Evolutionary conservation across 2,113 vertebrate genomes (phyloP).

Genomic region (Hepsetus odoe): DNA sequence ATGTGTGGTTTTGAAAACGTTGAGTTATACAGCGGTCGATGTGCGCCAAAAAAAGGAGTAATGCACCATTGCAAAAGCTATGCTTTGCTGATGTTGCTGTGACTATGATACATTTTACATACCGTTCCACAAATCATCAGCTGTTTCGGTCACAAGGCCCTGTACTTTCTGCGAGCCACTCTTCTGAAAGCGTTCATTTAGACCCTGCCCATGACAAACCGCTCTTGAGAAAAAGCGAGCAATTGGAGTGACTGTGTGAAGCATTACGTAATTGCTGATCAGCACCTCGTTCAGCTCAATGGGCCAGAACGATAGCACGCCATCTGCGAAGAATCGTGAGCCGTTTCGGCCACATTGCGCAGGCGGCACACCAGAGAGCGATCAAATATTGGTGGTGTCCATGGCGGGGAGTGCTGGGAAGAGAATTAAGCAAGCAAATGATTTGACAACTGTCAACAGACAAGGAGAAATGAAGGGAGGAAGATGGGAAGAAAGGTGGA

Average conservation of each 20-base stretch:
- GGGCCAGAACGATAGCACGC: slow-evolving; percentile 43
- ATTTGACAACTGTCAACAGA: not conserved
- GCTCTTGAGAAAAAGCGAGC: not conserved
- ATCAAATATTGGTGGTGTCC: not conserved
- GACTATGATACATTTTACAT: not conserved
- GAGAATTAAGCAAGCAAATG: slow-evolving; percentile 5
- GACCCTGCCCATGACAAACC: not conserved
- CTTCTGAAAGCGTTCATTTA: slow-evolving; percentile 14
- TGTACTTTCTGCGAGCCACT: not conserved
- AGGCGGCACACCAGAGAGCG: slow-evolving; percentile 20
- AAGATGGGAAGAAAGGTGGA: not conserved
- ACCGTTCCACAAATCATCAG: not conserved
- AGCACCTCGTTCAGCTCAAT: slow-evolving; percentile 34
- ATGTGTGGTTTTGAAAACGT: no score
- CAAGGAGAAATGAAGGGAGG: not conserved
- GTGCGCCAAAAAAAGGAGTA: no score
- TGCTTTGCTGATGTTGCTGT: not conserved
- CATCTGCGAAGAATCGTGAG: slow-evolving; percentile 52
- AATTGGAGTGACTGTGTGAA: slow-evolving; percentile 1
- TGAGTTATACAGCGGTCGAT: no score
- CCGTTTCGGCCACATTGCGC: slow-evolving; percentile 29
- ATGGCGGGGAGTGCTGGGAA: not conserved
- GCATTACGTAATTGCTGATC: slow-evolving; percentile 22
- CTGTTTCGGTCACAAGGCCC: not conserved
- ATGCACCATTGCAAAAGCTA: not conserved